Conservation (phyloP, 2,888 invertebrate genomes). For the Melanophora roralis region DNA sequence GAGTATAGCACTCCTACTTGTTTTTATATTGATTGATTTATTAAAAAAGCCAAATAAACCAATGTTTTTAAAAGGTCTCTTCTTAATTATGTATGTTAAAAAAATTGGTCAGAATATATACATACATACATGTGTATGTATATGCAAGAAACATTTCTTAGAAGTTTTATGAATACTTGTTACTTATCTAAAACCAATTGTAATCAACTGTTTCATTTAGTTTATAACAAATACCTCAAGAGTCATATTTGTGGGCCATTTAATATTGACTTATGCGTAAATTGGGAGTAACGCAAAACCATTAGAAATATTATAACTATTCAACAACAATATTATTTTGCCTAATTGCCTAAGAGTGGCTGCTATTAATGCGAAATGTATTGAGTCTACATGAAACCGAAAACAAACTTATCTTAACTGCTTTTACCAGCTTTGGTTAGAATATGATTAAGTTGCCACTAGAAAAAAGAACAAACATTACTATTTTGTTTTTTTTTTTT, state of each 20-base stretch:
- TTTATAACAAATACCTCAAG: not conserved
- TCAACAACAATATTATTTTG: constrained; percentile 29
- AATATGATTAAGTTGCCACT: not conserved
- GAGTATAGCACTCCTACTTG: too few species aligned
- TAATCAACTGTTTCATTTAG: not conserved
- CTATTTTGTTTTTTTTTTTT: not conserved
- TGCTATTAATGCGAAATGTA: constrained; percentile 7
- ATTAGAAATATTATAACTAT: constrained; percentile 13
- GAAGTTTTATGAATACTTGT: too few species aligned
- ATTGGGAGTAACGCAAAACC: not conserved
- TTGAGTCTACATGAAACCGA: not conserved
- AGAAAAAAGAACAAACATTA: not conserved
- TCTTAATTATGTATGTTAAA: too few species aligned
- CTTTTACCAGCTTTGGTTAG: constrained; percentile 7
- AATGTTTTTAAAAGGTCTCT: too few species aligned
- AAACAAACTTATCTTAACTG: not conserved
- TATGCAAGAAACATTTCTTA: too few species aligned
- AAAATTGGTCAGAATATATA: too few species aligned
- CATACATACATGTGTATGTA: too few species aligned
- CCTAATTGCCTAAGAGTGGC: constrained; percentile 35
- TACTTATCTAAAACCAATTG: too few species aligned
- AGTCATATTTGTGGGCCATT: constrained; percentile 55
- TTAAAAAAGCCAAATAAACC: too few species aligned
- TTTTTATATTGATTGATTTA: too few species aligned
- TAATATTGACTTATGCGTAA: constrained; percentile 57